Conservation (phyloP, 2,113 vertebrate genomes). For the Caretta caretta region DNA sequence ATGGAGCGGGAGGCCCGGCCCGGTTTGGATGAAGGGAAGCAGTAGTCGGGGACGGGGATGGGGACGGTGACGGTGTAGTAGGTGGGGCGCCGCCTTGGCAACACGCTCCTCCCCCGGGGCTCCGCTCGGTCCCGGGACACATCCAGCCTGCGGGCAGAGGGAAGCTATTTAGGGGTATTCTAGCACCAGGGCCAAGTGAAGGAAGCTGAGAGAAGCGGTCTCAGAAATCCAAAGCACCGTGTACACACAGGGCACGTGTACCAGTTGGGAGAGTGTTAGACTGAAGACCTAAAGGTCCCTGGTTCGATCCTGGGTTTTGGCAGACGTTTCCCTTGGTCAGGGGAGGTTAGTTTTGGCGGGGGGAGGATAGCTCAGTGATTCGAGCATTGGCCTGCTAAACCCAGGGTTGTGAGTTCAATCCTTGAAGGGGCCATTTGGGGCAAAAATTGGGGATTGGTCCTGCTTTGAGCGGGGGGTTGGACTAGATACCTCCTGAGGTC, state of each 20-base stretch:
- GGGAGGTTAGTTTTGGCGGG: background rate
- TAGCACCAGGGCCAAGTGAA: background rate
- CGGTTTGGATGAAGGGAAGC: conserved; percentile 48
- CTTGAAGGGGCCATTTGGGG: too few relatives aligned
- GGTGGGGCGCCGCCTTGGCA: conserved; percentile 79
- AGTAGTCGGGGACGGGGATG: conserved; percentile 79
- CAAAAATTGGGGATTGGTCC: too few relatives aligned
- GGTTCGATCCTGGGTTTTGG: conserved; percentile 97
- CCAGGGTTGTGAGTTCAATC: too few relatives aligned
- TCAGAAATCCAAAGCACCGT: background rate
- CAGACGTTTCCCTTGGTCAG: background rate
- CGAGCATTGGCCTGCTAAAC: too few relatives aligned
- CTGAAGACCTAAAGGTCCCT: conserved; percentile 98
- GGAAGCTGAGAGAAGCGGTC: background rate
- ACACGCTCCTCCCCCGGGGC: conserved; percentile 73
- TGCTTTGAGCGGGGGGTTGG: too few relatives aligned
- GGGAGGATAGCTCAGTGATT: too few relatives aligned
- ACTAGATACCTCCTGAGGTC: too few relatives aligned
- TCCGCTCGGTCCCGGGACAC: conserved; percentile 65
- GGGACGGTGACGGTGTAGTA: conserved; percentile 81
- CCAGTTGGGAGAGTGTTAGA: conserved; percentile 87
- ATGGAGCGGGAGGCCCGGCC: conserved; percentile 50
- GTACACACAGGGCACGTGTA: background rate
- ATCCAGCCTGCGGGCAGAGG: conserved; percentile 76
- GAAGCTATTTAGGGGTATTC: background rate